Conservation (phyloP, 2,797 vertebrate species). For the Eulemur albifrons region DNA sequence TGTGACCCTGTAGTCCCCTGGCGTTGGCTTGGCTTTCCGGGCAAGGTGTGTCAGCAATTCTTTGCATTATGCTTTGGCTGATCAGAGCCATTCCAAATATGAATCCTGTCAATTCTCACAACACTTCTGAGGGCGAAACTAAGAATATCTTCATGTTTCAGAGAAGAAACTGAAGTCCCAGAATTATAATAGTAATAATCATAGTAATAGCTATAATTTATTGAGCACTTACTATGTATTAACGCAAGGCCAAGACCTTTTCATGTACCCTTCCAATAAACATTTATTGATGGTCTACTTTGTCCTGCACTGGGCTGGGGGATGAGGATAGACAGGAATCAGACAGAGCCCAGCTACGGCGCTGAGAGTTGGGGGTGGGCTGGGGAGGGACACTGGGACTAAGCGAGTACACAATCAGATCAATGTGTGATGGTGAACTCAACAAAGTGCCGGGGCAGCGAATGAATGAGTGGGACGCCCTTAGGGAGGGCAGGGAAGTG, state of each 20-base stretch:
- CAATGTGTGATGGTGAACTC: background rate
- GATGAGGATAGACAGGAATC: no score
- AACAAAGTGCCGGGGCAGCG: background rate
- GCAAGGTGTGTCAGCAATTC: background rate
- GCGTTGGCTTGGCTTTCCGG: background rate
- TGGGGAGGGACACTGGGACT: background rate
- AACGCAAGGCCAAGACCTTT: background rate
- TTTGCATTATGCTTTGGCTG: background rate
- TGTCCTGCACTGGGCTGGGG: background rate
- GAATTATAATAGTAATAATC: background rate
- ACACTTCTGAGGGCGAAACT: background rate
- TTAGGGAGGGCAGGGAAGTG: background rate
- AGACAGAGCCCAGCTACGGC: background rate
- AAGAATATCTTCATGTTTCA: background rate
- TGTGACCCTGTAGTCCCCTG: background rate
- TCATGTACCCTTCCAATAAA: no score
- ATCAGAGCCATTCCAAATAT: background rate
- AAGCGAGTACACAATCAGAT: background rate
- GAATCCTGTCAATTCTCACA: no score
- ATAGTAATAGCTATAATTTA: background rate
- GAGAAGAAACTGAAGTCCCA: background rate
- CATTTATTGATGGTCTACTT: background rate
- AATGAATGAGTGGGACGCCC: accelerated
- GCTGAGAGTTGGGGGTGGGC: background rate
- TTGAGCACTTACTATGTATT: background rate